Base-by-base conservation (phyloP, 2,797 vertebrate genomes). In the Picus viridis region DNA sequence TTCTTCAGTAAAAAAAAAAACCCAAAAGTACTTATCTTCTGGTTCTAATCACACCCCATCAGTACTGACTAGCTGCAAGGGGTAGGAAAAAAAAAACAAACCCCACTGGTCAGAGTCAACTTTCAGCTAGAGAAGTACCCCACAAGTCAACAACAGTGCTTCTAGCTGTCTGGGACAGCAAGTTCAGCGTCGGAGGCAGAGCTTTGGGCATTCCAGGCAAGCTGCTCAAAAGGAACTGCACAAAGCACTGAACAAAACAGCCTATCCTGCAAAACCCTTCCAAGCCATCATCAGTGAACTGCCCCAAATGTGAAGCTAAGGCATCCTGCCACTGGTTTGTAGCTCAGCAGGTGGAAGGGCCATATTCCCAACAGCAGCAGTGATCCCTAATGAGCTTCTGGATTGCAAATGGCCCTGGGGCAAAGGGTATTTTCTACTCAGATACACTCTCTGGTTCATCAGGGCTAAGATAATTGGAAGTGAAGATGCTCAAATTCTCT, bases 1-100 rank as follows among this genome's bases (percentile, higher is more conserved):
- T 65, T 74, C 84, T 34, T 78, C 53, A 57, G 63, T 17, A 49
- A 85, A 94, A 77, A 85, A 94, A 77, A 70, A 34, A 72, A 63
- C 84, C 22, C 16, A 76, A 80, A 81, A 86, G 78, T 0, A 61
- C 63, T 92, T 85, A 7, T 68, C 85, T 76, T 61, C 79, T 19
- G 22, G 62, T 70, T 79, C 45, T 54, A 54, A 88, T 92, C 63
- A 62, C 43, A 71, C 47, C 14, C 15, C 49, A 61, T 72, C 27
- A 86, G 16, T 27, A 59, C 15, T 56, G 24, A 45, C 32, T 19
- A 82, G 57, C 30, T 57, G 58, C 47, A 72, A 78, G 34, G 16
- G 4, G 0, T 20, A 57, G 57, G 18, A 53, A 65, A 18, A 9
- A 19, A 23, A 49, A 65, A 18, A 13, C 17, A 41, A 87, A 63